phyloP scores from a whole-genome alignment of 2,113 vertebrate genomes.

The Myotis brandtii region DNA sequence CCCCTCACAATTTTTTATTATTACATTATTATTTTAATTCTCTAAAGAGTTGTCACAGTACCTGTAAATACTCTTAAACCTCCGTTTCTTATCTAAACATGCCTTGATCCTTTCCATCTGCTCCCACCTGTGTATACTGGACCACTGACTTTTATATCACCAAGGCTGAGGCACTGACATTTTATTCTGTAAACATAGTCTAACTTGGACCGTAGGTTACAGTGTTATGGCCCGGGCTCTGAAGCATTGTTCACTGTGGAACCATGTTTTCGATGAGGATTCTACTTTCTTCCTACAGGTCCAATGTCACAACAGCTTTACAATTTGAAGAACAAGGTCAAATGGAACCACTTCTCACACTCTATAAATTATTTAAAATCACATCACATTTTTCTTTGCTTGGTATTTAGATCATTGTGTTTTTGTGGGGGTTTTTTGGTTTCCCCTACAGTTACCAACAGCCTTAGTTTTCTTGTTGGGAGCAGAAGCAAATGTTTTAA shows the following conservation, averaged over 20 bases:
- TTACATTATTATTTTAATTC: neutral
- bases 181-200: neutral
- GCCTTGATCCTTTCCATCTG: neutral
- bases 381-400: neutral
- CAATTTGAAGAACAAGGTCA: neutral
- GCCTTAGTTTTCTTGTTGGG: neutral
- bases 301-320: neutral
- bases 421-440: neutral
- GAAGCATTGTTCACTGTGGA: neutral
- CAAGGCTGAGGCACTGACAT: neutral
- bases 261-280: neutral
- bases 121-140: neutral
- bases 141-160: neutral
- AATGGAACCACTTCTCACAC: neutral
- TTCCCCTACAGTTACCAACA: constrained; percentile 16
- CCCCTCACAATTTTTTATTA: neutral
- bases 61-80: neutral
- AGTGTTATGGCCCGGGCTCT: neutral
- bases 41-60: neutral
- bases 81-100: neutral
- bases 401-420: neutral
- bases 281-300: neutral
- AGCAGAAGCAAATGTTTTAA: neutral
- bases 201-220: neutral
- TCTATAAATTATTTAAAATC: neutral